Percentiles rank a stretch among this genome's conserved stretches.
phyloP scores from a whole-genome alignment of 2,113 vertebrate genomes.

The Lonchura striata region DNA sequence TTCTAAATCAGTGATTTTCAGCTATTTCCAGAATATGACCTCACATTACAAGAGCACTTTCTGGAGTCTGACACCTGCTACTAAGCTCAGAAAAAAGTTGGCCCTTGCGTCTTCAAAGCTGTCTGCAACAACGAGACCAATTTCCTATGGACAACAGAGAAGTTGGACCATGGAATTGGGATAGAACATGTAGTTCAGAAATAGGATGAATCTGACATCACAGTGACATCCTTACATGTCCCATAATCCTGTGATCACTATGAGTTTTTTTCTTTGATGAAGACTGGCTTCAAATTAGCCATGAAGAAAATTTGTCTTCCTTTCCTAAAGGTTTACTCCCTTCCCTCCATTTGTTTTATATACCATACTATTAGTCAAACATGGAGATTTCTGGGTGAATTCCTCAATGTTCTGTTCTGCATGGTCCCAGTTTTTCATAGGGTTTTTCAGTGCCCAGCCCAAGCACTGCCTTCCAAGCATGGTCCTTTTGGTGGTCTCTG shows the following conservation, averaged over 20 bases:
- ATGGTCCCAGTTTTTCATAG: background rate
- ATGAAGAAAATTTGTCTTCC: background rate
- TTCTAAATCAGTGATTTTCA: background rate
- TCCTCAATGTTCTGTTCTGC: rapidly evolving
- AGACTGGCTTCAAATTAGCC: background rate
- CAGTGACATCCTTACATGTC: background rate
- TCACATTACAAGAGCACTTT: background rate
- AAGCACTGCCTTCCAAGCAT: background rate
- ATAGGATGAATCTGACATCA: background rate
- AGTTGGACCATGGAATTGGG: background rate
- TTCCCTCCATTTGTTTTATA: background rate
- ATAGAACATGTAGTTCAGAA: background rate
- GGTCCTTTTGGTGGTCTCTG: background rate
- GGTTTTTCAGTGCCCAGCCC: background rate
- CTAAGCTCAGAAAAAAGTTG: background rate
- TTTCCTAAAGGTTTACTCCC: background rate
- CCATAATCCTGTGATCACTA: rapidly evolving
- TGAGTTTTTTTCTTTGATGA: background rate
- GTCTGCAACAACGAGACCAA: background rate
- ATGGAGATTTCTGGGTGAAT: background rate
- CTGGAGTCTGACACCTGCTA: background rate
- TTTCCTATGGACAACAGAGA: background rate
- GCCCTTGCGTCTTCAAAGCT: background rate
- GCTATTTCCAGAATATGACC: background rate
- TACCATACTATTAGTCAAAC: background rate